Evolutionary conservation across 2,888 invertebrate species (phyloP).

Genomic region (Leucoma salicis): DNA sequence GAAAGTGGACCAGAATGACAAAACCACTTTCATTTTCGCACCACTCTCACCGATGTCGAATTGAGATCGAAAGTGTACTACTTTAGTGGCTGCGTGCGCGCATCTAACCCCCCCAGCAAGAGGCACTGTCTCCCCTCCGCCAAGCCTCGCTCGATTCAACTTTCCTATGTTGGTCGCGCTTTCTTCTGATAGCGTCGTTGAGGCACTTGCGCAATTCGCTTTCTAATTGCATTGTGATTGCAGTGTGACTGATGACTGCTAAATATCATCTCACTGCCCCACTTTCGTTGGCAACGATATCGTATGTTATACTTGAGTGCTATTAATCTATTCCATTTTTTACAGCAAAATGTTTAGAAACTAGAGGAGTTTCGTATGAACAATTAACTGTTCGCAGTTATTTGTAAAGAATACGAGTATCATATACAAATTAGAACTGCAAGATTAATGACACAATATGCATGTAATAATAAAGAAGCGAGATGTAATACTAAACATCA

Average conservation of each 20-base stretch:
- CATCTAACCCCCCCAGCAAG: slow-evolving; percentile 54
- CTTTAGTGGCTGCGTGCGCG: slow-evolving; percentile 75
- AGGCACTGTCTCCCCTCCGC: slow-evolving; percentile 32
- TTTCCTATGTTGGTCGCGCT: slow-evolving; percentile 76
- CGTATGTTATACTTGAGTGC: slow-evolving; percentile 35
- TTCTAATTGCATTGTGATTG: slow-evolving; percentile 80
- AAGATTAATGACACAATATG: too few species aligned
- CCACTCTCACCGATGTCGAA: slow-evolving; percentile 78
- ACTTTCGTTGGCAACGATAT: slow-evolving; percentile 56
- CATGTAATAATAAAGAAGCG: too few species aligned
- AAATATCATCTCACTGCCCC: slow-evolving; percentile 62
- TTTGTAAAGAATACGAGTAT: background rate
- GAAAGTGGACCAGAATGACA: slow-evolving; percentile 81
- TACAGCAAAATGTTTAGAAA: slow-evolving; percentile 28
- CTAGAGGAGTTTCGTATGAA: slow-evolving; percentile 9
- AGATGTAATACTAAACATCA: too few species aligned
- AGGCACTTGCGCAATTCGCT: slow-evolving; percentile 75
- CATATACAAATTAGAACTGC: too few species aligned
- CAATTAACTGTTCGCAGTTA: background rate
- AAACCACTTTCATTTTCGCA: slow-evolving; percentile 84
- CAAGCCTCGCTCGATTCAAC: slow-evolving; percentile 45
- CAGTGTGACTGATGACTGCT: slow-evolving; percentile 61
- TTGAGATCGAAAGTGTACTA: slow-evolving; percentile 80
- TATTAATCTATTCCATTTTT: slow-evolving; percentile 26
- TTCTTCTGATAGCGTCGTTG: slow-evolving; percentile 64